Conservation (phyloP, 1,140 invertebrate species). For the Xylocopa sonorina region DNA sequence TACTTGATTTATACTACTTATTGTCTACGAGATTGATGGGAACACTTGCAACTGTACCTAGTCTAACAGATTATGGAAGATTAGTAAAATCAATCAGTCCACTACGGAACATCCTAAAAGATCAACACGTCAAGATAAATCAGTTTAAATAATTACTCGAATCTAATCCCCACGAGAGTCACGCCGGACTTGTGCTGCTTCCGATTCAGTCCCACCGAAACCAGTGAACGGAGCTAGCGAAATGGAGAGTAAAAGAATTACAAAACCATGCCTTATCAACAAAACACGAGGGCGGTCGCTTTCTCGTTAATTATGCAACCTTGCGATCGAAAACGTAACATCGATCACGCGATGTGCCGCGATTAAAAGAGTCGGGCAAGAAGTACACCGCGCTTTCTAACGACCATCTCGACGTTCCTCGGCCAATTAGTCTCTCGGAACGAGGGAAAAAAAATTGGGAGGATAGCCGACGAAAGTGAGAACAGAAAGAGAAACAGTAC, state of each 20-base stretch:
- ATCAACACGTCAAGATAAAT: not conserved
- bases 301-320: not conserved
- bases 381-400: slow-evolving; percentile 1
- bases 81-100: not conserved
- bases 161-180: too few species aligned
- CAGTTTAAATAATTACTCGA: too few species aligned
- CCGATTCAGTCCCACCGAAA: too few species aligned
- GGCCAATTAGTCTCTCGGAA: not conserved
- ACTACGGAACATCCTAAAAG: not conserved
- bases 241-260: too few species aligned
- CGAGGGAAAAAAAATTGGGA: not conserved
- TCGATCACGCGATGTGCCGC: not conserved
- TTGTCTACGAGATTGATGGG: too few species aligned
- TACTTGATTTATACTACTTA: not conserved
- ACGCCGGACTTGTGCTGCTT: too few species aligned
- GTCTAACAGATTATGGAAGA: too few species aligned
- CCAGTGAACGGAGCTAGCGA: too few species aligned
- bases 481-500: slow-evolving; percentile 10
- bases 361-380: slow-evolving; percentile 3
- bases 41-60: not conserved
- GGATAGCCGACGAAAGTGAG: slow-evolving; percentile 33
- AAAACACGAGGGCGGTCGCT: not conserved
- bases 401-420: not conserved
- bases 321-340: slow-evolving; percentile 12
- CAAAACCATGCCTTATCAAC: not conserved